Conservation (phyloP, 2,888 invertebrate species). For the Ormyrus thymus region DNA sequence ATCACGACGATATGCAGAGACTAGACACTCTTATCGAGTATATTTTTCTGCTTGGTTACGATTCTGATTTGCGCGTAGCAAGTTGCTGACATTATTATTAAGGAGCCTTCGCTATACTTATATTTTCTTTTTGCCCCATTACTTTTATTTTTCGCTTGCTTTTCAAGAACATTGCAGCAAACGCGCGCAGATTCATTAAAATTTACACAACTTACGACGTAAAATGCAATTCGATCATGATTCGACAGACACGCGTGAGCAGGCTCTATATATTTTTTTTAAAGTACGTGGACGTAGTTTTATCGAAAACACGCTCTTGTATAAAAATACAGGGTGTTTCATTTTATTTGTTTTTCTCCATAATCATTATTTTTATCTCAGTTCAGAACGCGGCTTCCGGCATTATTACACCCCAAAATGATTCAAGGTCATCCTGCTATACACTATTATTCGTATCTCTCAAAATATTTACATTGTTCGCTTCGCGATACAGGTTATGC, state of each 20-base stretch:
- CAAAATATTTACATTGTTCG: slow-evolving; percentile 55
- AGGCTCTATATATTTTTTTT: slow-evolving; percentile 45
- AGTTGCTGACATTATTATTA: slow-evolving; percentile 53
- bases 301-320: slow-evolving; percentile 56
- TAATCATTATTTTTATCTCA: slow-evolving; percentile 39
- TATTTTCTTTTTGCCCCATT: slow-evolving; percentile 9
- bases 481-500: slow-evolving; percentile 53
- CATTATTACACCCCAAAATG: slow-evolving; percentile 39
- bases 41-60: slow-evolving; percentile 56
- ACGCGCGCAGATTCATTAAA: slow-evolving; percentile 51
- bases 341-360: slow-evolving; percentile 37
- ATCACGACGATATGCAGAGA: slow-evolving; percentile 58
- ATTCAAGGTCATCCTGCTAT: slow-evolving; percentile 39
- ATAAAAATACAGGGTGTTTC: slow-evolving; percentile 59
- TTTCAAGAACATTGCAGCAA: slow-evolving; percentile 43
- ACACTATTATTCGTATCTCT: slow-evolving; percentile 41
- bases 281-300: slow-evolving; percentile 58
- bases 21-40: slow-evolving; percentile 58
- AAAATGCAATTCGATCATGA: slow-evolving; percentile 51
- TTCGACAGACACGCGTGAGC: slow-evolving; percentile 50
- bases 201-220: slow-evolving; percentile 55
- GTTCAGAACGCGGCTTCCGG: slow-evolving; percentile 46
- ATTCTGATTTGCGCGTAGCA: slow-evolving; percentile 56
- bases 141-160: slow-evolving; percentile 11
- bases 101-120: slow-evolving; percentile 39